phyloP scores from a whole-genome alignment of 30 jellyfish, hydroid and myxozoan genomes.

The Mastigias papua region DNA sequence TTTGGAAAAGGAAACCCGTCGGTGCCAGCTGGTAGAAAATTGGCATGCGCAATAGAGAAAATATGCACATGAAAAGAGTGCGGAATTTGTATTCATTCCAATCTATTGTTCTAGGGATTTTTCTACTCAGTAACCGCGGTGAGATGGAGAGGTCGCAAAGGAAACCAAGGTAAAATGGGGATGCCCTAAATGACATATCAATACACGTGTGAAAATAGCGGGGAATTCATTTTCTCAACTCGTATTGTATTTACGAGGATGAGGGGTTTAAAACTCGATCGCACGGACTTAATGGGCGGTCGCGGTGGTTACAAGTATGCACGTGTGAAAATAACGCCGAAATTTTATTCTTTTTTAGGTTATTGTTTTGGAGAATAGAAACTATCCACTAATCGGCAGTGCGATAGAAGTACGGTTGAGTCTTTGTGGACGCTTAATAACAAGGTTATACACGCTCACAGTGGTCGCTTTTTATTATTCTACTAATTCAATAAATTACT shows the following conservation, averaged over 20 bases:
- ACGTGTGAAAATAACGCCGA: constrained; percentile 68
- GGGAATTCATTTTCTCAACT: constrained; percentile 75
- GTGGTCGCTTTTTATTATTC: constrained; percentile 76
- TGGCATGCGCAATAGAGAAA: constrained; percentile 95
- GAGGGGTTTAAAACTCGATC: constrained; percentile 48
- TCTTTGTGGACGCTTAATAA: constrained; percentile 66
- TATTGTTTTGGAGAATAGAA: constrained; percentile 52
- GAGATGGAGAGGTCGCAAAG: constrained; percentile 22
- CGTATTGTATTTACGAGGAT: constrained; percentile 66
- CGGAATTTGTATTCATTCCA: constrained; percentile 82
- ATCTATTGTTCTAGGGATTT: constrained; percentile 40
- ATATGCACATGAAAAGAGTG: constrained; percentile 95
- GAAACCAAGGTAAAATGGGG: constrained; percentile 27
- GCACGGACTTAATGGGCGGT: constrained; percentile 59
- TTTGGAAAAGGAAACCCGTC: constrained; percentile 73
- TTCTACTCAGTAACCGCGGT: constrained; percentile 33
- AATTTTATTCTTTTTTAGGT: constrained; percentile 52
- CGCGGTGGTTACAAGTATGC: constrained; percentile 51
- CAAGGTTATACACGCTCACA: constrained; percentile 78
- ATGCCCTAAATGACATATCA: constrained; percentile 62
- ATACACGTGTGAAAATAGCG: constrained; percentile 98
- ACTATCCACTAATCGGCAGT: constrained; percentile 45
- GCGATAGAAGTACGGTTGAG: constrained; percentile 74
- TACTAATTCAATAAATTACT: constrained; percentile 74
- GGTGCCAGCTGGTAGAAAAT: constrained; percentile 67